Evolutionary conservation across 2,113 vertebrate species (phyloP).

Genomic region (Oryzias celebensis): DNA sequence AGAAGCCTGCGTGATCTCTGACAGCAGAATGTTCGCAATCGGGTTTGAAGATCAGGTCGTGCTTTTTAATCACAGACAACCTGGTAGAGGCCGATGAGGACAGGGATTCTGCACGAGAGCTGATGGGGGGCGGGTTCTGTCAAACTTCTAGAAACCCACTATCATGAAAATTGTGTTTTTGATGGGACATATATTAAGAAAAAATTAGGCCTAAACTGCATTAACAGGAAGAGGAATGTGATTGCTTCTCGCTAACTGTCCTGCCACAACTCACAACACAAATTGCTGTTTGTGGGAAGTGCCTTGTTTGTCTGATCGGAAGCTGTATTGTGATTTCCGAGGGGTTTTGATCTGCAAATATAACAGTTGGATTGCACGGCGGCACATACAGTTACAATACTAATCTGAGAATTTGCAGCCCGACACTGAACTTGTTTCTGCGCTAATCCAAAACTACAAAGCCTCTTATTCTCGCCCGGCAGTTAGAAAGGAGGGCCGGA

Average conservation of each 20-base stretch:
- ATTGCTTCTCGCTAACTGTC: too few species aligned
- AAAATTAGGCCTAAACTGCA: too few species aligned
- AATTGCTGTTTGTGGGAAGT: neutral
- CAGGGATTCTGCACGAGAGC: conserved; percentile 25
- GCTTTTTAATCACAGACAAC: too few species aligned
- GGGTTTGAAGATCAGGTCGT: conserved; percentile 32
- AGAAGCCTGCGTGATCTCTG: conserved; percentile 11
- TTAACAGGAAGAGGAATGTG: too few species aligned
- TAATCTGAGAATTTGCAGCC: conserved; percentile 31
- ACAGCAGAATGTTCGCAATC: conserved; percentile 43
- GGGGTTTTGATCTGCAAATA: neutral
- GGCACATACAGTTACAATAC: conserved; percentile 4
- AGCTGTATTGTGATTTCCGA: neutral
- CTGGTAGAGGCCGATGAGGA: too few species aligned
- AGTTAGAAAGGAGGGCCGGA: neutral
- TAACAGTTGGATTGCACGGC: neutral
- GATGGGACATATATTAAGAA: too few species aligned
- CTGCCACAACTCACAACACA: too few species aligned
- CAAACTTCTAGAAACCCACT: too few species aligned
- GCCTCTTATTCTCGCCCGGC: neutral
- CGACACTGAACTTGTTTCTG: conserved; percentile 25
- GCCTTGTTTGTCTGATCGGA: neutral
- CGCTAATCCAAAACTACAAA: conserved; percentile 22
- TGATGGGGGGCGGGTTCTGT: neutral
- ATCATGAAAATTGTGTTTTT: too few species aligned